Conservation (phyloP, 2,888 invertebrate genomes). For the Bugula neritina region DNA sequence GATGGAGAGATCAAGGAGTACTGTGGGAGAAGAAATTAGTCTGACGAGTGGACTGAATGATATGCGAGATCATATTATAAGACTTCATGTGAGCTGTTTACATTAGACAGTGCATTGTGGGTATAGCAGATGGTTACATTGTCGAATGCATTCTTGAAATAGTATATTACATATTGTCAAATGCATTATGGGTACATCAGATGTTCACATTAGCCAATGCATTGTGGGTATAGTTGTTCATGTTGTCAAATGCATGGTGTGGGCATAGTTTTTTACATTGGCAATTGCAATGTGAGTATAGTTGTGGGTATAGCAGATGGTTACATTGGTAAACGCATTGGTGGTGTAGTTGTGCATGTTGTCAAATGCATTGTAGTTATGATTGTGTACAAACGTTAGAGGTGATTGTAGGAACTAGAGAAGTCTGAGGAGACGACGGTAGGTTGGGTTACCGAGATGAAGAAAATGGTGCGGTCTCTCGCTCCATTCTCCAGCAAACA, state of each 20-base stretch:
- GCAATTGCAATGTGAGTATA: not conserved
- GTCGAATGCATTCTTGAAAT: no score
- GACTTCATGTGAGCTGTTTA: not conserved
- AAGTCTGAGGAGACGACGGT: not conserved
- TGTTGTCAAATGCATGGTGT: not conserved
- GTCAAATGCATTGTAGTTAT: not conserved
- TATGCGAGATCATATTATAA: constrained; percentile 20
- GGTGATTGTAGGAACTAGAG: constrained; percentile 4
- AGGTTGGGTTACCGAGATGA: constrained; percentile 13
- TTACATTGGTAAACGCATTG: not conserved
- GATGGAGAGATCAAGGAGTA: not conserved
- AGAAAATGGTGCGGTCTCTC: not conserved
- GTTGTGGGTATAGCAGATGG: not conserved
- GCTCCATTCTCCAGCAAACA: not conserved
- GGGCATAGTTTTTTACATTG: not conserved
- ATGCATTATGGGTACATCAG: not conserved
- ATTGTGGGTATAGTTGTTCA: not conserved
- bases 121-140: no score
- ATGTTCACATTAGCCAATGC: not conserved
- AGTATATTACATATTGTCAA: no score
- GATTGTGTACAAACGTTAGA: no score
- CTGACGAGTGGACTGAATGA: not conserved
- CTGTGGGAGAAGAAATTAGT: not conserved
- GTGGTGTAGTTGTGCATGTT: not conserved
- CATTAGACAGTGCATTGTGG: not conserved